A percentile compares a stretch with the other conserved stretches of the same genome.
These are phyloP conservation scores for Carassius carassius DNA, from an alignment of 2,113 vertebrate species.

Conservation along the genomic window DNA sequence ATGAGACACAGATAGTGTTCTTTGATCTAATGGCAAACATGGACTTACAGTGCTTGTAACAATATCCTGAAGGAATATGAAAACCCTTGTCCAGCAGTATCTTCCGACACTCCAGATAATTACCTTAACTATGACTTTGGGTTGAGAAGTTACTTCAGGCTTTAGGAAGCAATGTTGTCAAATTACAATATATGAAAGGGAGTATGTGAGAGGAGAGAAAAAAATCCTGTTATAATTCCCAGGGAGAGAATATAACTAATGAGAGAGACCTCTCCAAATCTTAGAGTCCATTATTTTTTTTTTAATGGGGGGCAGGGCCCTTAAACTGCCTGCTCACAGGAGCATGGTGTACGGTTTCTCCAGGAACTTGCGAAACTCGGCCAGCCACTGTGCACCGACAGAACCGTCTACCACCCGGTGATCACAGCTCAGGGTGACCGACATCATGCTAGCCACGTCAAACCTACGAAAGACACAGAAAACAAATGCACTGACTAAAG, in stretches of 20 bases:
- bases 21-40: constrained; percentile 22
- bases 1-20: neutral
- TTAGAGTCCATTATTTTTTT: constrained; percentile 37
- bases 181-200: constrained; percentile 4
- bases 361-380: constrained; percentile 58
- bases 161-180: constrained; percentile 25
- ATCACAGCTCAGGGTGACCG: constrained; percentile 83
- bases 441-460: constrained; percentile 91
- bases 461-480: constrained; percentile 75
- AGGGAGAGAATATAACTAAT: constrained; percentile 29
- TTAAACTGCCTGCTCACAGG: constrained; percentile 34
- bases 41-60: constrained; percentile 34
- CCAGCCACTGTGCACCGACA: constrained; percentile 56
- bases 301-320: neutral
- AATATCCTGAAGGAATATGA: constrained; percentile 14
- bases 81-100: constrained; percentile 17
- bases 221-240: neutral
- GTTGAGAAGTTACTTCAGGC: constrained; percentile 25
- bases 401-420: constrained; percentile 58
- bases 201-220: neutral
- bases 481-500: neutral
- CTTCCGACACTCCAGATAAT: constrained; percentile 30
- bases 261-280: constrained; percentile 32
- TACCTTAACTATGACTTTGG: constrained; percentile 30
- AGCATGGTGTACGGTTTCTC: constrained; percentile 57